Percentiles rank a stretch among this genome's conserved stretches.
Evolutionary conservation across 2,113 vertebrate genomes (phyloP).

Genomic region (Meles meles): DNA sequence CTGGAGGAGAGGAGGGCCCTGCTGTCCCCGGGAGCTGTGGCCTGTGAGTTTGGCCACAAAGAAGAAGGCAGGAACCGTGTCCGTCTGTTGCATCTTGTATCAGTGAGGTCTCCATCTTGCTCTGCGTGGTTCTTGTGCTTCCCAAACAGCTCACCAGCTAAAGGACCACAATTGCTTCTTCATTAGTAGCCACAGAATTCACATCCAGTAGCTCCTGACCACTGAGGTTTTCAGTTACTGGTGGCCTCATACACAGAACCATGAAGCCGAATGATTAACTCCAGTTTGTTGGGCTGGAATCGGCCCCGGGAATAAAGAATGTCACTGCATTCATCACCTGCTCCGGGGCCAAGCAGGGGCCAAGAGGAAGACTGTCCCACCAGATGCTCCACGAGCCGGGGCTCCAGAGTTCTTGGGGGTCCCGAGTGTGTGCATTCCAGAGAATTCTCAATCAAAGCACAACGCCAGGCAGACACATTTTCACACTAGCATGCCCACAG

Average conservation of each 20-base stretch:
- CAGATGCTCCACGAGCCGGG: neutral
- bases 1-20: neutral
- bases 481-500: constrained; percentile 38
- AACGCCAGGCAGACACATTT: constrained; percentile 34
- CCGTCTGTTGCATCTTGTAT: neutral
- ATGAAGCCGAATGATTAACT: accelerated
- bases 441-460: constrained; percentile 56
- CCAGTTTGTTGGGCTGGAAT: neutral
- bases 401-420: neutral
- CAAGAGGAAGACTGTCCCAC: neutral
- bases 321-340: neutral
- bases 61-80: neutral
- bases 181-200: constrained; percentile 38
- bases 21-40: neutral
- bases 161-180: neutral
- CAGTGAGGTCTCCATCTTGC: neutral
- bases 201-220: constrained; percentile 6
- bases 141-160: neutral
- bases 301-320: neutral
- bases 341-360: neutral
- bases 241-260: neutral
- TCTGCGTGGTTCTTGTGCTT: neutral
- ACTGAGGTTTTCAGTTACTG: constrained; percentile 26
- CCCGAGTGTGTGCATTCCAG: constrained; percentile 7
- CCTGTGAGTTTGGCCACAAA: neutral